Conservation (phyloP, 2,888 invertebrate genomes). For the Tinea pellionella region DNA sequence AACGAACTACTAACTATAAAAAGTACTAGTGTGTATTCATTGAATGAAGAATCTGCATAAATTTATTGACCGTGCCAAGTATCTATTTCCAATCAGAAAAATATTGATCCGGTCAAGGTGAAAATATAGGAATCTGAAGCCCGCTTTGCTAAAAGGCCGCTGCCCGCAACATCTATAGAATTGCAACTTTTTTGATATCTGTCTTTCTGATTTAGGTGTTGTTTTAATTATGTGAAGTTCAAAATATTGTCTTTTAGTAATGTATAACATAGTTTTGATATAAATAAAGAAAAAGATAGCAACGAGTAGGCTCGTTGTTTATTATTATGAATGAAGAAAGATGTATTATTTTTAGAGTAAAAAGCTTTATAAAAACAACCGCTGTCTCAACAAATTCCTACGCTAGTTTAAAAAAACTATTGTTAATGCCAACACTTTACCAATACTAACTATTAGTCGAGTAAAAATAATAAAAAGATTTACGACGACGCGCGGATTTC, state of each 20-base stretch:
- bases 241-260: neutral
- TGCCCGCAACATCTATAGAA: too few relatives aligned
- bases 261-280: neutral
- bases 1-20: too few relatives aligned
- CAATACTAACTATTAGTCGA: neutral
- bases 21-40: too few relatives aligned
- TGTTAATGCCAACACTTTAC: neutral
- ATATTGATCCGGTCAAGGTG: too few relatives aligned
- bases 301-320: neutral
- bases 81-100: too few relatives aligned
- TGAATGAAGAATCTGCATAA: too few relatives aligned
- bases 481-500: neutral
- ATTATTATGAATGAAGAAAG: neutral
- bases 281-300: neutral
- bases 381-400: neutral
- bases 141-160: too few relatives aligned
- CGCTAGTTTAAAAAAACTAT: neutral
- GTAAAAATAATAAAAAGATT: constrained; percentile 1
- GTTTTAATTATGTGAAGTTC: too few relatives aligned
- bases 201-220: too few relatives aligned
- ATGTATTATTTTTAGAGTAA: neutral
- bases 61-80: too few relatives aligned
- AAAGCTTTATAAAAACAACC: neutral
- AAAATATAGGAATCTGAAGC: too few relatives aligned
- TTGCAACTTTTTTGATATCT: too few relatives aligned